Evolutionary conservation across 2,797 vertebrate species (phyloP), one percentile per base, ranked within the genome.

Genomic region (Acanthurus lineatus): DNA sequence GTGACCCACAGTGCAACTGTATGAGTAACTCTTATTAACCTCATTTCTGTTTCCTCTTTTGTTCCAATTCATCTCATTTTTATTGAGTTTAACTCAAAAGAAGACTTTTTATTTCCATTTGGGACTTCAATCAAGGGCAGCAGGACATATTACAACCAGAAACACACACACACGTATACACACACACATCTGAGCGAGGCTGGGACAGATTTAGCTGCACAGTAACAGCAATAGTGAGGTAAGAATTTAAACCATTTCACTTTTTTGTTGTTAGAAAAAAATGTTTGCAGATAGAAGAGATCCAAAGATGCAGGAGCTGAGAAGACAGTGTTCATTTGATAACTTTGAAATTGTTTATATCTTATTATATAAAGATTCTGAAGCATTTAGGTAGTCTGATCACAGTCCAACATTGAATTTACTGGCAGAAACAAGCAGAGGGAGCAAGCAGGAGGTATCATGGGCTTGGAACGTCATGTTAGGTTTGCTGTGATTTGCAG

Each of bases 11-110:
- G 45, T 57, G n/a, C 15, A 42, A 69, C 9, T 20, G 9, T 54
- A 9, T 51, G 53, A 61, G 32, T 63, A n/a, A 59, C 25, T 35
- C 32, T 35, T 35, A 35, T 35, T 63, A 52, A 68, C 16, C 65
- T 8, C 0, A 35, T 73, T 80, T 80, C 72, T 57, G 60, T 32
- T 65, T 64, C 52, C 38, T 53, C 28, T 57, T 68, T 28, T 57
- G 45, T 48, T 61, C 54, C 6, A 45, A 8, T 47, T 67, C 53
- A 42, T 52, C 19, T 28, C 10, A 52, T 51, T 82, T 79, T 65
- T 17, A 59, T 48, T 56, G 0, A 28, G 32, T 61, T 40, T 12
- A 35, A 35, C 32, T 35, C 0, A 6, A 35, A 35, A 35, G 7
- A 59, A 63, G 1, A 68, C 11, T 15, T 38, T 32, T 5, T 11